Conservation (phyloP, 1,140 invertebrate genomes). For the Drosophila teissieri region DNA sequence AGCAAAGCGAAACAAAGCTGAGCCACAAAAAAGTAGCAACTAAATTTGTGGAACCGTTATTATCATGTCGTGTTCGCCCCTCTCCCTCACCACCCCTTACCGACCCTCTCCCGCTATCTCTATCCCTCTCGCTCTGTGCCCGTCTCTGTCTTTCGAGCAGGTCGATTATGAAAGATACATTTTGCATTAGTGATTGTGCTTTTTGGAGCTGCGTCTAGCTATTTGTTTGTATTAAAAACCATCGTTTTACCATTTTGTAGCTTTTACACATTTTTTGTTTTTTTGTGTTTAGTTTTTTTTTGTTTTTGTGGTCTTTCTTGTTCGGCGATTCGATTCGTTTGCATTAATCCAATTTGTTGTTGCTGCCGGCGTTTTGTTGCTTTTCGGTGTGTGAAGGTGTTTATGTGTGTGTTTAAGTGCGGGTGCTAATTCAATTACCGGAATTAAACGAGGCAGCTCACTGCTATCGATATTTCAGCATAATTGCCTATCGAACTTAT, state of each 20-base stretch:
- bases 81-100: slow-evolving; percentile 1
- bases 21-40: slow-evolving; percentile 23
- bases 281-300: too few species aligned
- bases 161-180: slow-evolving; percentile 48
- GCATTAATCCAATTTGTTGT: slow-evolving; percentile 75
- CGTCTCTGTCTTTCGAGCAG: slow-evolving; percentile 23
- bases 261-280: slow-evolving; percentile 35
- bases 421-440: slow-evolving; percentile 72
- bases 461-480: slow-evolving; percentile 16
- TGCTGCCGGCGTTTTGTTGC: slow-evolving; percentile 18
- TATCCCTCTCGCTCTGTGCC: background rate
- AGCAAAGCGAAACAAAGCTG: slow-evolving; percentile 4
- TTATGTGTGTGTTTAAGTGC: slow-evolving; percentile 4
- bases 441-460: slow-evolving; percentile 20
- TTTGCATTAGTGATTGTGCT: slow-evolving; percentile 6
- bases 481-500: slow-evolving; percentile 1
- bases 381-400: background rate
- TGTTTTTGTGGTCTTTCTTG: slow-evolving; percentile 12
- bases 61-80: slow-evolving; percentile 39
- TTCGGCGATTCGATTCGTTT: slow-evolving; percentile 39
- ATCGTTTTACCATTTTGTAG: slow-evolving; percentile 45
- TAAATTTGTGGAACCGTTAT: slow-evolving; percentile 55
- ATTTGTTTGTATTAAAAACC: slow-evolving; percentile 46
- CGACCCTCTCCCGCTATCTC: too few species aligned
- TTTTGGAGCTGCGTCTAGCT: slow-evolving; percentile 29